These are phyloP conservation scores for Mellivora capensis DNA, from an alignment of 2,113 vertebrate species.

Conservation along the genomic window DNA sequence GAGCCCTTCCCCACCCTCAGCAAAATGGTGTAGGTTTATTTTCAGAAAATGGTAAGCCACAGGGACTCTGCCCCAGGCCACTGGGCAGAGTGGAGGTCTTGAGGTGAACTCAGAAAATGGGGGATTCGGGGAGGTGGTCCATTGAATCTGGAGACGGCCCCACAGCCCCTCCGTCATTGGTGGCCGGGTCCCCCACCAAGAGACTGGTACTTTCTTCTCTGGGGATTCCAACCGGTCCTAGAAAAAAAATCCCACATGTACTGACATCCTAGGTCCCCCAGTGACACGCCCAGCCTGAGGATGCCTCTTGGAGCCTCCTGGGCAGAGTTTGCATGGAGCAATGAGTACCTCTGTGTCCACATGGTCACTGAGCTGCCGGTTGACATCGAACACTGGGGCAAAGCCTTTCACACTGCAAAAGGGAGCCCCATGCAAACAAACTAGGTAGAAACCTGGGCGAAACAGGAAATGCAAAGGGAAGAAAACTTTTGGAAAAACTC, in stretches of 20 bases:
- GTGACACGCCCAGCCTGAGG: background rate
- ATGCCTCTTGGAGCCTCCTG: background rate
- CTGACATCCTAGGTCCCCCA: background rate
- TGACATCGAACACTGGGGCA: background rate
- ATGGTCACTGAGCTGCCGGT: background rate
- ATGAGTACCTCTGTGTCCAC: background rate
- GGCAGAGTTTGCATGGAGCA: background rate
- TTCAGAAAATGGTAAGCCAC: background rate
- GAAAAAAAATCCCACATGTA: background rate
- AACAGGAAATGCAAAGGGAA: background rate
- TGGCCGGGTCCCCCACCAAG: background rate
- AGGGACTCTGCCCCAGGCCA: background rate
- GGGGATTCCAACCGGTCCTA: background rate
- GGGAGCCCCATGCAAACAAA: background rate
- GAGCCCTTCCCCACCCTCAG: background rate
- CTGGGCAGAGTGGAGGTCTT: background rate
- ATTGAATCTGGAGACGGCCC: background rate
- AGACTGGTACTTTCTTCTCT: background rate
- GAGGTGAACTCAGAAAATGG: background rate
- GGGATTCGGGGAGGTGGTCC: background rate
- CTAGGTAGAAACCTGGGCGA: background rate
- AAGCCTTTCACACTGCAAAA: background rate
- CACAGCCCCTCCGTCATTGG: too few relatives aligned
- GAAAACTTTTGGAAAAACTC: background rate
- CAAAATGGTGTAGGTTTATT: background rate